These are phyloP conservation scores for Sebastes paucispinis DNA, from an alignment of 2,797 vertebrate genomes.

Conservation along the genomic window DNA sequence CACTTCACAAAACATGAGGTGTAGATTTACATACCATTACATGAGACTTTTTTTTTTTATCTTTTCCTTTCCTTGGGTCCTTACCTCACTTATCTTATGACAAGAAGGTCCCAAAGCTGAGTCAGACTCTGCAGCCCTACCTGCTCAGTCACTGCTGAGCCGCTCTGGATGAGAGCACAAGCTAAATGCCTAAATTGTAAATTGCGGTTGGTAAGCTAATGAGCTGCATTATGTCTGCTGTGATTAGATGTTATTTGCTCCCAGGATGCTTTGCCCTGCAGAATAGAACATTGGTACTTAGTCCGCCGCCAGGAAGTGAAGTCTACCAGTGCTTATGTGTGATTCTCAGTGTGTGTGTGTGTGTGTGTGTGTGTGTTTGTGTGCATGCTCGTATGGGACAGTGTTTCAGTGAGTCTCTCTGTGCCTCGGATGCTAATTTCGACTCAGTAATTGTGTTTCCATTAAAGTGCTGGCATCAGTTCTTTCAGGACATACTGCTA, in stretches of 20 bases:
- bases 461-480: slow-evolving; percentile 56
- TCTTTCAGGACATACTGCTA: slow-evolving; percentile 49
- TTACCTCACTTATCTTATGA: not conserved
- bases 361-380: not conserved
- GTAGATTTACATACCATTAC: not conserved
- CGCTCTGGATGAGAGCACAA: slow-evolving; percentile 13
- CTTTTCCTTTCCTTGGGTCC: not conserved
- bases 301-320: slow-evolving; percentile 28
- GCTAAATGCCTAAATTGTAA: slow-evolving; percentile 34
- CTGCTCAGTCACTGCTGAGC: not conserved
- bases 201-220: slow-evolving; percentile 41
- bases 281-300: slow-evolving; percentile 49
- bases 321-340: slow-evolving; percentile 15
- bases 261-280: slow-evolving; percentile 40
- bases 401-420: slow-evolving; percentile 30
- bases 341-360: not conserved
- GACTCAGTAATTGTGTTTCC: slow-evolving; percentile 60
- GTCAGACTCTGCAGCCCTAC: not conserved
- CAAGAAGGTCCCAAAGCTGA: not conserved
- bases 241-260: slow-evolving; percentile 56
- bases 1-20: not conserved
- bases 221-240: slow-evolving; percentile 52
- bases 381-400: not conserved
- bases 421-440: slow-evolving; percentile 59
- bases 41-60: not conserved